Conservation (phyloP, 1,140 invertebrate species). For the Tetragonula clypearis region DNA sequence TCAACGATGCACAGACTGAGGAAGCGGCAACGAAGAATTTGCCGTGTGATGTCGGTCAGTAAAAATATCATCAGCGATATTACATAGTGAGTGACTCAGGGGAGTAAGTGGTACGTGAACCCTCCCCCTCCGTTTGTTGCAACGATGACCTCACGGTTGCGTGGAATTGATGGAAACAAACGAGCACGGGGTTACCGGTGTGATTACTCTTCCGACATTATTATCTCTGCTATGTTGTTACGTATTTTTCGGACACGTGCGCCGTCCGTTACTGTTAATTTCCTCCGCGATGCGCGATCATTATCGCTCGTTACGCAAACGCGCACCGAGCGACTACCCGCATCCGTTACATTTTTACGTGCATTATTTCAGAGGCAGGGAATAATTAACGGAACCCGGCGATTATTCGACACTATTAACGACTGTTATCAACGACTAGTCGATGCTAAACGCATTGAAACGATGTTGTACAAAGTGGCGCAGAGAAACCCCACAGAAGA, state of each 20-base stretch:
- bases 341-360: conserved; percentile 1
- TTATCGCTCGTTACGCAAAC: conserved; percentile 32
- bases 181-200: conserved; percentile 37
- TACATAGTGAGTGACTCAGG: conserved; percentile 26
- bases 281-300: conserved; percentile 15
- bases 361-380: background rate
- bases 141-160: conserved; percentile 7
- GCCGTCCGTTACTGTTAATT: conserved; percentile 26
- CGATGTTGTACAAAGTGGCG: background rate
- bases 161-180: conserved; percentile 51
- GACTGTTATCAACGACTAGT: background rate
- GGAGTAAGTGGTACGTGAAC: conserved; percentile 17
- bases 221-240: conserved; percentile 18
- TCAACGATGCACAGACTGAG: background rate
- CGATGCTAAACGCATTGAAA: background rate
- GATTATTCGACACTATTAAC: background rate
- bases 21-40: conserved; percentile 15
- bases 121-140: background rate
- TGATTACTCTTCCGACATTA: conserved; percentile 38
- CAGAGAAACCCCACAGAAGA: background rate
- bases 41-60: conserved; percentile 43
- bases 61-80: conserved; percentile 46
- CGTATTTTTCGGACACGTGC: conserved; percentile 46
- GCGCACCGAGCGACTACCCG: background rate
- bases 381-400: background rate